Evolutionary conservation across 2,888 invertebrate species (phyloP).

Genomic region (Nebria brevicollis): DNA sequence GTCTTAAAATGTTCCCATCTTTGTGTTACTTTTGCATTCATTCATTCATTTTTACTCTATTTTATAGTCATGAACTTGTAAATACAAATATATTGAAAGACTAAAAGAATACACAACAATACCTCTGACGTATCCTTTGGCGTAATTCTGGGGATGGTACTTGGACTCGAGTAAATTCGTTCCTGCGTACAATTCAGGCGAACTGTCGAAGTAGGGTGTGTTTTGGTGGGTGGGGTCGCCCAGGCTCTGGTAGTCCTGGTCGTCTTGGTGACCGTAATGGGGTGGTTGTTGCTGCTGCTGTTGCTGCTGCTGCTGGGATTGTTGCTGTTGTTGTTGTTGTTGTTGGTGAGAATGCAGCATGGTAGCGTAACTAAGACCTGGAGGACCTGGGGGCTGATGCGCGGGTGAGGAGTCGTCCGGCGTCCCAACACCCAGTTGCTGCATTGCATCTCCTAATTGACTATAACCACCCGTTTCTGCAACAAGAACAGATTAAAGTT

Average conservation of each 20-base stretch:
- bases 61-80: too few relatives aligned
- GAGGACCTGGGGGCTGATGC: conserved; percentile 63
- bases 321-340: conserved; percentile 49
- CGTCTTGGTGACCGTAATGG: conserved; percentile 66
- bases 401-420: conserved; percentile 65
- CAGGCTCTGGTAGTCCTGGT: conserved; percentile 68
- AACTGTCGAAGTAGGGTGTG: conserved; percentile 73
- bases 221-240: conserved; percentile 66
- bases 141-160: conserved; percentile 75
- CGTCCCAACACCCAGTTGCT: conserved; percentile 53
- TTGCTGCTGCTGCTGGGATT: conserved; percentile 53
- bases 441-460: conserved; percentile 50
- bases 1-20: background rate
- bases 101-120: conserved; percentile 6
- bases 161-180: conserved; percentile 69
- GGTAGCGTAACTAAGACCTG: conserved; percentile 60
- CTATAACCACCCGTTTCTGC: conserved; percentile 38
- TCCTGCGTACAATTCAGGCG: conserved; percentile 78
- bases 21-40: background rate
- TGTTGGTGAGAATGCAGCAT: conserved; percentile 59
- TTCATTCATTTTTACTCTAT: background rate
- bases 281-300: conserved; percentile 57
- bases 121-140: conserved; percentile 79
- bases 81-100: too few relatives aligned
- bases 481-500: conserved; percentile 21